Evolutionary conservation across 2,888 invertebrate genomes (phyloP), one percentile per base, ranked within the genome.

Genomic region (Arctia plantaginis): DNA sequence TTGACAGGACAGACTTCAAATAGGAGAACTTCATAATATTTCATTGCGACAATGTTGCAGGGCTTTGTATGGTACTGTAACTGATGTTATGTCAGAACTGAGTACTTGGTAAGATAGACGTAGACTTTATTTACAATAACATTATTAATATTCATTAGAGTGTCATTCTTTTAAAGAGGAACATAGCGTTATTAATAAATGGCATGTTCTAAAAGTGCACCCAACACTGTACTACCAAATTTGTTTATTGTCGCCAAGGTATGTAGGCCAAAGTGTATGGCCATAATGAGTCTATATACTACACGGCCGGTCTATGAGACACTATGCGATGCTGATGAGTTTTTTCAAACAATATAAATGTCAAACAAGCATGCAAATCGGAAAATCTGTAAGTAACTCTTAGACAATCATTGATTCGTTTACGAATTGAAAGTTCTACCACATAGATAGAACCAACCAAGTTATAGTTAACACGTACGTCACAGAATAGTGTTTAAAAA

Each of bases 1-100:
- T 83, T 78, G 77, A 84, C 85, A 82, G 82, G 78, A 82, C 82
- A 82, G 71, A 80, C 81, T 82, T 78, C 77, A 67, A 80, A 80
- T 81, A 80, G 82, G 55, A 78, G 73, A 77, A 75, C 77, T 77
- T 80, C 69, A 78, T 78, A 82, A 85, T 84, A 77, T 77, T 81
- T 76, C 77, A 82, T 77, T 80, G 76, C 78, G 71, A 78, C 77
- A 70, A 77, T 76, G 59, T 77, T 77, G 64, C 30, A 30, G 20
- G 1, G 33, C 27, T 62, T 62, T 62, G 30, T 30, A 59, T 13
- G 15, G 59, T n/a, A 12, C 3, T 12, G 27, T 59, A 59, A 59
- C 27, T n/a, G 55, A 27, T 55, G 39, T 39, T 10, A 10, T 41
- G 41, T 41, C 41, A 41, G 13, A 41, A 41, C 12, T 41, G 13